phyloP scores from a whole-genome alignment of 2,888 invertebrate species.

The Neocrepidodera transversa region DNA sequence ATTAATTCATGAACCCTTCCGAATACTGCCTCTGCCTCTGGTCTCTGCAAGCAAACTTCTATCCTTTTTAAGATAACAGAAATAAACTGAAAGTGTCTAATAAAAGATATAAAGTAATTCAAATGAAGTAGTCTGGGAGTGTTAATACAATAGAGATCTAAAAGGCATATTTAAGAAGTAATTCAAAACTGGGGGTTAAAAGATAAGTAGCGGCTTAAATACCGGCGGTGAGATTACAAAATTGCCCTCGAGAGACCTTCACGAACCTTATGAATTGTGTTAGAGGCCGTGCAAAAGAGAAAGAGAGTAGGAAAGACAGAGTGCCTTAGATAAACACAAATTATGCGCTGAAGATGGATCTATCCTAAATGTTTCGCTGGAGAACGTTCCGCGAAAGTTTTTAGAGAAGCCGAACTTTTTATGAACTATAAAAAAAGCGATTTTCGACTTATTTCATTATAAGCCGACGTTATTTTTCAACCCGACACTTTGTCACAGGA shows the following conservation, averaged over 20 bases:
- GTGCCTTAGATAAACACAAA: constrained; percentile 47
- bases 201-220: constrained; percentile 46
- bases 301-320: constrained; percentile 28
- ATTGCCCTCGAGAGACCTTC: constrained; percentile 50
- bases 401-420: constrained; percentile 10
- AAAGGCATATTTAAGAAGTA: constrained; percentile 47
- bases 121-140: constrained; percentile 33
- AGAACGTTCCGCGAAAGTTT: constrained; percentile 14
- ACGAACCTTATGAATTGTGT: constrained; percentile 49
- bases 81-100: constrained; percentile 16
- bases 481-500: constrained; percentile 15
- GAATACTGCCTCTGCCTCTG: neutral
- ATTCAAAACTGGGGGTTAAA: constrained; percentile 42
- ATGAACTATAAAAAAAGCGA: constrained; percentile 22
- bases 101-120: constrained; percentile 34
- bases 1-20: too few relatives aligned
- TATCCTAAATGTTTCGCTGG: constrained; percentile 26
- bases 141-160: constrained; percentile 39
- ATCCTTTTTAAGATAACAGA: neutral
- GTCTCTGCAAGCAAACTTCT: neutral
- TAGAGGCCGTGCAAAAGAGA: constrained; percentile 35
- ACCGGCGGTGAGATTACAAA: constrained; percentile 48
- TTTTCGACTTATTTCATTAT: constrained; percentile 27
- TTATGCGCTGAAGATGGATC: constrained; percentile 42
- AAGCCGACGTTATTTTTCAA: constrained; percentile 16